Base-by-base conservation (phyloP, 2,797 vertebrate species). In the Poeciliopsis turneri region DNA sequence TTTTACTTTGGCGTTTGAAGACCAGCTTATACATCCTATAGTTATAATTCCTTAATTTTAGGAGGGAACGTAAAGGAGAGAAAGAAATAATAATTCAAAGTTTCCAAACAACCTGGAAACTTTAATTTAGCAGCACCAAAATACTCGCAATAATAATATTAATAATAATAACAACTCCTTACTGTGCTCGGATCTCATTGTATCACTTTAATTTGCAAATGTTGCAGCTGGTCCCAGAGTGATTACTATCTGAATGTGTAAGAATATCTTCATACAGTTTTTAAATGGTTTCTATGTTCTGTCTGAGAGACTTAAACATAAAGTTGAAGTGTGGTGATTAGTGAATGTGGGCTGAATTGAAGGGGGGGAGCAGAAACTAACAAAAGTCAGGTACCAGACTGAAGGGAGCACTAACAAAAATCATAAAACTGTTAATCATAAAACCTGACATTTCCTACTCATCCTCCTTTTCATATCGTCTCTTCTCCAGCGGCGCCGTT, bases 401-500 rank as follows among this genome's bases (percentile, higher is more conserved):
- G 25, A 41, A 69, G 39, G 5, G 18, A 68, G 41, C 3, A 25
- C 64, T 59, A 5, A 59, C n/a, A 30, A 59, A 59, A 13, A 59
- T 0, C 55, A 30, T 5, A 0, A 59, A 41, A 69, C 36, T 43
- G 41, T 25, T 25, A 68, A 12, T 10, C 64, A 23, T 69, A 25
- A 25, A 69, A n/a, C 25, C 41, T 45, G 15, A 9, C 70, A 53
- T 57, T 36, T 78, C 74, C 43, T 68, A 28, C 9, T 82, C 57
- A 30, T 69, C 36, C 2, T 74, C 16, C n/a, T 43, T 43, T 9
- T 76, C 53, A n/a, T 78, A 20, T 61, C 36, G 61, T 68, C 66
- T 59, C 66, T 69, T 73, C 45, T 43, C 51, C 49, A 77, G 79
- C 69, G 70, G 81, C 64, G 33, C 7, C 71, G 72, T 86, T 76